phyloP scores from a whole-genome alignment of 2,797 vertebrate genomes.

The Delichon dasypus region DNA sequence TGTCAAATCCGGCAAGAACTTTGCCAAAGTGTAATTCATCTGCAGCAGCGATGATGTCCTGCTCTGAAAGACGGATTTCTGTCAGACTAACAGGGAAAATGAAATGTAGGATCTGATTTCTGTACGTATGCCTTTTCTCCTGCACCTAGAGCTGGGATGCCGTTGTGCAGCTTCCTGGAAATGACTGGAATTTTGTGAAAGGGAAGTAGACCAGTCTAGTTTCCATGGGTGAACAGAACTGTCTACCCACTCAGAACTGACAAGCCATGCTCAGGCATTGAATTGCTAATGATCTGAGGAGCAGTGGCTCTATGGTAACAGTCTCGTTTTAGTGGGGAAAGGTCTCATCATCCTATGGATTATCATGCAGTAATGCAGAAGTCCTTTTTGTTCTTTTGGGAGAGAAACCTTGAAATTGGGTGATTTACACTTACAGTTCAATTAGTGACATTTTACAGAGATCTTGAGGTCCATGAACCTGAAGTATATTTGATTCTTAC shows the following conservation, averaged over 20 bases:
- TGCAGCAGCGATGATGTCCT: neutral
- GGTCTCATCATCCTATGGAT: neutral
- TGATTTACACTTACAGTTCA: neutral
- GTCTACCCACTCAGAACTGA: no score
- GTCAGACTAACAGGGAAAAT: neutral
- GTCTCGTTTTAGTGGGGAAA: neutral
- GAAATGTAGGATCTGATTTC: constrained; percentile 3
- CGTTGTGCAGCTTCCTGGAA: constrained; percentile 7
- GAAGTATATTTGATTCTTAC: neutral
- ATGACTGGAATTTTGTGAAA: neutral
- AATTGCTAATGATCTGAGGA: neutral
- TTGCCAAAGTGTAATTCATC: neutral
- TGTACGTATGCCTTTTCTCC: neutral
- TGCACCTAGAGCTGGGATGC: neutral
- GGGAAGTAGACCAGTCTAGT: neutral
- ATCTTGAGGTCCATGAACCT: neutral
- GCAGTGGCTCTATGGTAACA: neutral
- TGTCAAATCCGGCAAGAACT: neutral
- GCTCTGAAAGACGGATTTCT: neutral
- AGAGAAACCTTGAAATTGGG: neutral
- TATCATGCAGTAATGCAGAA: neutral
- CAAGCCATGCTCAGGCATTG: no score
- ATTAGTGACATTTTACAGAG: neutral
- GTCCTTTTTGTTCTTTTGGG: neutral
- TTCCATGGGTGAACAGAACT: neutral